A percentile compares a stretch with the other conserved stretches of the same genome.
Conservation (phyloP, 37 sponge, comb jelly and placozoan species). For the Bolinopsis microptera region DNA sequence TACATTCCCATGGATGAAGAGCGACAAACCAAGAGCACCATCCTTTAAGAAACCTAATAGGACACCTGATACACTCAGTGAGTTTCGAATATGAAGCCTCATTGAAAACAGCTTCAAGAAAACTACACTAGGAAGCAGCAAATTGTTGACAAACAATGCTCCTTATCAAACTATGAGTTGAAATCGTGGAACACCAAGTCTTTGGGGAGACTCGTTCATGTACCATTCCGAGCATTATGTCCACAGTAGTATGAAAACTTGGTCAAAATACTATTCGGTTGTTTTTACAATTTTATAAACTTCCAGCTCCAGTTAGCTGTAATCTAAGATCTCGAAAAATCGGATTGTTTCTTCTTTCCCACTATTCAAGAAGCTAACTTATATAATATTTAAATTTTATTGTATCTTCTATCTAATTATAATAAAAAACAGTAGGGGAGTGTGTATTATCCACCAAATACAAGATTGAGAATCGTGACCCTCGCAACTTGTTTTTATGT, state of each 20-base stretch:
- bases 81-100: too few relatives aligned
- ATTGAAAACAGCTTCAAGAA: not conserved
- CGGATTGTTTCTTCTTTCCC: too few relatives aligned
- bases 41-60: not conserved
- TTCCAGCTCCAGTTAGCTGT: too few relatives aligned
- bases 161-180: not conserved
- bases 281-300: too few relatives aligned
- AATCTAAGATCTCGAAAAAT: too few relatives aligned
- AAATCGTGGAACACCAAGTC: not conserved
- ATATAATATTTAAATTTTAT: too few relatives aligned
- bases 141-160: not conserved
- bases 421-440: not conserved
- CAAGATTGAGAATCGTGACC: not conserved
- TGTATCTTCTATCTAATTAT: too few relatives aligned
- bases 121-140: not conserved
- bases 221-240: not conserved
- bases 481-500: not conserved
- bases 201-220: not conserved
- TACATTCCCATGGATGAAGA: not conserved
- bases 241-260: too few relatives aligned
- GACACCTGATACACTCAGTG: not conserved
- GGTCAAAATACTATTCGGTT: too few relatives aligned
- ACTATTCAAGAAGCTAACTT: too few relatives aligned
- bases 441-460: not conserved
- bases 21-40: not conserved